Conservation (phyloP, 2,888 invertebrate genomes). For the Chrysotoxum bicinctum region DNA sequence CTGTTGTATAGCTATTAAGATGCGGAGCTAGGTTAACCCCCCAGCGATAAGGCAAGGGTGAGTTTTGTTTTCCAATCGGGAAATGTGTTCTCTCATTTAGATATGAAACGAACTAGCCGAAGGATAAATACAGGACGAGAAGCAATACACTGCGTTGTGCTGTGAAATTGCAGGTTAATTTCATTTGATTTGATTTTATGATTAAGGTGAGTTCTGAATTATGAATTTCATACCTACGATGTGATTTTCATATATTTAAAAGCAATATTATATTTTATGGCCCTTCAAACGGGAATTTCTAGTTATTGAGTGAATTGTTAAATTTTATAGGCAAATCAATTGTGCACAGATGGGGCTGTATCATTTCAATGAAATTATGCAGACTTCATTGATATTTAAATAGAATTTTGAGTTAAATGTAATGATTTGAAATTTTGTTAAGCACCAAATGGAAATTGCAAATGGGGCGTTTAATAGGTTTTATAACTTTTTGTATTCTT, state of each 20-base stretch:
- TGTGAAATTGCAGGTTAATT: constrained; percentile 66
- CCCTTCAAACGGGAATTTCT: background rate
- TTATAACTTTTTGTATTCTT: background rate
- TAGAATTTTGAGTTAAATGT: background rate
- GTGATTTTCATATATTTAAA: constrained; percentile 47
- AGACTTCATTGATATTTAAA: background rate
- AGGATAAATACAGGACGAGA: background rate
- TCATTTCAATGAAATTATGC: constrained; percentile 20
- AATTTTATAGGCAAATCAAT: background rate
- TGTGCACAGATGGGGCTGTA: constrained; percentile 41
- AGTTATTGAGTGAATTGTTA: background rate
- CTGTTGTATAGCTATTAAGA: background rate
- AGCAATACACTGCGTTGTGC: background rate
- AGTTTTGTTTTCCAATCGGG: constrained; percentile 37
- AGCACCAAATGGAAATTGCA: background rate
- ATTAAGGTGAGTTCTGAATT: constrained; percentile 63
- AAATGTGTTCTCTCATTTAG: constrained; percentile 52
- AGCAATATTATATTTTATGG: constrained; percentile 21
- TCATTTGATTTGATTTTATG: constrained; percentile 65
- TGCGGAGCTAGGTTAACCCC: background rate
- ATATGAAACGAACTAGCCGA: background rate
- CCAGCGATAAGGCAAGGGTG: background rate
- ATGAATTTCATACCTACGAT: constrained; percentile 53
- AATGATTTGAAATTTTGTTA: background rate
- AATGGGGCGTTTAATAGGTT: background rate